Percentiles rank a stretch among this genome's conserved stretches.
Evolutionary conservation across 1,140 invertebrate genomes (phyloP).

Genomic region (Scaptomyza montana): DNA sequence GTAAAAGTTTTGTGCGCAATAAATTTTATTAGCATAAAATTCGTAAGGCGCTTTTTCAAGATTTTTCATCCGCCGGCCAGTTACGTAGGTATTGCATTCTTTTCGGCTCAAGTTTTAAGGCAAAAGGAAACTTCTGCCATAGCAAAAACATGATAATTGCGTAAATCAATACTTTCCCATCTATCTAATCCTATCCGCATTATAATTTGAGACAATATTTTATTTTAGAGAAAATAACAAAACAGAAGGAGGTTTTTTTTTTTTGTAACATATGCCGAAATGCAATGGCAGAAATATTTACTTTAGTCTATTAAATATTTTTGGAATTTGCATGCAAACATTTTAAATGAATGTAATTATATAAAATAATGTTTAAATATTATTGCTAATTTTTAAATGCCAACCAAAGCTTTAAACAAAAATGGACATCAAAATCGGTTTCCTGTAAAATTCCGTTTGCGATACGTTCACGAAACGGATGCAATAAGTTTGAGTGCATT

Average conservation of each 20-base stretch:
- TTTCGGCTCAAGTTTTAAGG: conserved; percentile 14
- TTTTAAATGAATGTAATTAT: too few relatives aligned
- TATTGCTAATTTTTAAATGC: neutral
- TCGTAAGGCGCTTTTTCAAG: conserved; percentile 52
- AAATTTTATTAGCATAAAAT: conserved; percentile 69
- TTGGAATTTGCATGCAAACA: too few relatives aligned
- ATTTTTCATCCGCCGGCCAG: conserved; percentile 49
- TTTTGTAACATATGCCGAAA: too few relatives aligned
- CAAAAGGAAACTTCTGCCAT: neutral
- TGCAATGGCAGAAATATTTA: too few relatives aligned
- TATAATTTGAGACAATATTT: too few relatives aligned
- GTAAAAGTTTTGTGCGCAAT: conserved; percentile 40
- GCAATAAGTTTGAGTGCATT: neutral
- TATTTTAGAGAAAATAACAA: too few relatives aligned
- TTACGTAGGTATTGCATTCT: conserved; percentile 30
- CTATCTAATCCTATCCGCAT: neutral
- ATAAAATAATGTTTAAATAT: too few relatives aligned
- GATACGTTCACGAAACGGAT: neutral
- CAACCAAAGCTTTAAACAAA: too few relatives aligned
- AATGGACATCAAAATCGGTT: too few relatives aligned
- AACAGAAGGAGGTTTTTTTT: too few relatives aligned
- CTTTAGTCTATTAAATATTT: too few relatives aligned
- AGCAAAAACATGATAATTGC: too few relatives aligned
- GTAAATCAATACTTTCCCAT: neutral
- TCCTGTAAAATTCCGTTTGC: neutral